These are phyloP conservation scores for Indicator maculatus DNA, from an alignment of 2,113 vertebrate genomes.

Conservation along the genomic window DNA sequence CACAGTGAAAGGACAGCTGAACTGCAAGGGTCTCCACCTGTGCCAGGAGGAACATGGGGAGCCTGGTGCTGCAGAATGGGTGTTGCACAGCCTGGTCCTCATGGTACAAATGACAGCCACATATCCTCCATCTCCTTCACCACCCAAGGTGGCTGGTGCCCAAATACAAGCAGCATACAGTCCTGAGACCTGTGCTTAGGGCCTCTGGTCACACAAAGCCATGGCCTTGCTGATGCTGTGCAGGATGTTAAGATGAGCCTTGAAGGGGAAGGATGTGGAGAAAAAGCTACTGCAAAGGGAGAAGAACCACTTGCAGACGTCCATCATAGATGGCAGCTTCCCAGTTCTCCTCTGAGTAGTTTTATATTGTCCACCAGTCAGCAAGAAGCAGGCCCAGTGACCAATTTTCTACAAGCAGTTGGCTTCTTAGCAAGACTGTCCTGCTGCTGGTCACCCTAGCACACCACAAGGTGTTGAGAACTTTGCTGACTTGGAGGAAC, in stretches of 20 bases:
- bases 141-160: neutral
- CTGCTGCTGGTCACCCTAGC: neutral
- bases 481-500: neutral
- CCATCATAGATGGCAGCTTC: neutral
- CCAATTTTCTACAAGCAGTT: neutral
- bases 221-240: neutral
- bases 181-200: neutral
- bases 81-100: neutral
- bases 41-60: neutral
- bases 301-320: neutral
- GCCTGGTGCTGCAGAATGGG: neutral
- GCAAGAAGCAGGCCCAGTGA: neutral
- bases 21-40: accelerated
- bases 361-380: neutral
- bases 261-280: neutral
- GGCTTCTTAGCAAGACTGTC: neutral
- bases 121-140: neutral
- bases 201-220: neutral
- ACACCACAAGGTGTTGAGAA: accelerated
- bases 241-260: neutral
- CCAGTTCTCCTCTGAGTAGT: neutral
- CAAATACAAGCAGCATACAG: accelerated
- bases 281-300: neutral
- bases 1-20: accelerated
- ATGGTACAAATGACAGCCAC: accelerated